These are phyloP conservation scores for Anthoptus insignis DNA, from an alignment of 2,888 invertebrate species.

Conservation along the genomic window DNA sequence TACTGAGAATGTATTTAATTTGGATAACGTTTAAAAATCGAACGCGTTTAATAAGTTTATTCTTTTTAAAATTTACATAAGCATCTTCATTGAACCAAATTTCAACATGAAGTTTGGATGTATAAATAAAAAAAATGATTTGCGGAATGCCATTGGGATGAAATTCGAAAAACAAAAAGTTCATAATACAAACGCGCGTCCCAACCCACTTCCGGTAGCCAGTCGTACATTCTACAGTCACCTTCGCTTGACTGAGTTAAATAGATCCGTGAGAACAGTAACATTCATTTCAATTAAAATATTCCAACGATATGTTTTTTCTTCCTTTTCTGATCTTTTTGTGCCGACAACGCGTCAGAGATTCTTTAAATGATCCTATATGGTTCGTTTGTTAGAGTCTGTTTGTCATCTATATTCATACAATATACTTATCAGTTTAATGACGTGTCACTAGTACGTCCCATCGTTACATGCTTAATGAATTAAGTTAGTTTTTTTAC, in stretches of 20 bases:
- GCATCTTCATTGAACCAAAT: neutral
- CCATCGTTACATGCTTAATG: too few relatives aligned
- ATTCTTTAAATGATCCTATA: too few relatives aligned
- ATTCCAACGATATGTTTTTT: too few relatives aligned
- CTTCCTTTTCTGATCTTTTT: too few relatives aligned
- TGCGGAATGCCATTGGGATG: conserved; percentile 32
- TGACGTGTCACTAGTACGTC: too few relatives aligned
- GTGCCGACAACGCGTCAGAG: too few relatives aligned
- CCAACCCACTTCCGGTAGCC: conserved; percentile 77
- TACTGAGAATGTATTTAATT: conserved; percentile 80
- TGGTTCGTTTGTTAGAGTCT: too few relatives aligned
- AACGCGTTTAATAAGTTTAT: too few relatives aligned
- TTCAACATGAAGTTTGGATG: too few relatives aligned
- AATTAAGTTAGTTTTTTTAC: too few relatives aligned
- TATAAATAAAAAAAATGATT: neutral
- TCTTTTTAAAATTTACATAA: neutral
- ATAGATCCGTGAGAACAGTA: conserved; percentile 77
- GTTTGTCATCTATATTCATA: too few relatives aligned
- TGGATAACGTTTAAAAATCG: conserved; percentile 46
- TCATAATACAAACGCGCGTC: conserved; percentile 64
- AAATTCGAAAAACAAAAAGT: conserved; percentile 70
- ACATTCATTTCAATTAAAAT: conserved; percentile 13
- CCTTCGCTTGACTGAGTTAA: conserved; percentile 71
- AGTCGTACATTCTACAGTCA: conserved; percentile 74
- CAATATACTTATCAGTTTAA: too few relatives aligned